These are phyloP conservation scores for Myiotriccus ornatus DNA, from an alignment of 2,797 vertebrate genomes.

Conservation along the genomic window DNA sequence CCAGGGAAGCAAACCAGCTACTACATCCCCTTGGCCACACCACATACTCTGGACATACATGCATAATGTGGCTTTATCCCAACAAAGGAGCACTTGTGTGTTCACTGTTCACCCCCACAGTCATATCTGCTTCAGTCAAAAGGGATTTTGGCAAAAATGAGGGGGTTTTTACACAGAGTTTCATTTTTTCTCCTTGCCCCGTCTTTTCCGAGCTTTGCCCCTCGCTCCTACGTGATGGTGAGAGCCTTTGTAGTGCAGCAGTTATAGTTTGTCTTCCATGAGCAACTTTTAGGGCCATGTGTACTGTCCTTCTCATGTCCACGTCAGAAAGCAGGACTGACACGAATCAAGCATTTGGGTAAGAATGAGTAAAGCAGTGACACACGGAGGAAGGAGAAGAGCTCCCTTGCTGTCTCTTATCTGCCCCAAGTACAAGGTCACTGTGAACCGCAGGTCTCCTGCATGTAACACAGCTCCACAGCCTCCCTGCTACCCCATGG, in stretches of 20 bases:
- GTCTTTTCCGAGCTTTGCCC: neutral
- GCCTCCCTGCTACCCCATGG: neutral
- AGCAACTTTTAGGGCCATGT: neutral
- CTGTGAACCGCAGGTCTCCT: neutral
- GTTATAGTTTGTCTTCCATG: neutral
- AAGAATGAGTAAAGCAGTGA: neutral
- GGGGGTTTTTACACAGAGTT: neutral
- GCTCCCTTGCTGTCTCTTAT: neutral
- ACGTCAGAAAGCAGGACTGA: neutral
- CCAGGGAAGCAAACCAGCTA: neutral
- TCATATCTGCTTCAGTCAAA: neutral
- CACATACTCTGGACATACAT: neutral
- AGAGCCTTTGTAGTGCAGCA: neutral
- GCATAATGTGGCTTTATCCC: neutral
- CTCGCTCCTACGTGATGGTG: neutral
- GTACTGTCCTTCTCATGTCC: neutral
- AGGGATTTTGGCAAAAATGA: neutral
- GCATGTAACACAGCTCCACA: neutral
- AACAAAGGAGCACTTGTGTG: conserved; percentile 39
- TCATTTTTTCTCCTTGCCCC: neutral
- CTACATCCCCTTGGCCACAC: neutral
- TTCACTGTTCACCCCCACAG: neutral
- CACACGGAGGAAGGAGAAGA: neutral
- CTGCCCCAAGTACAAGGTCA: neutral
- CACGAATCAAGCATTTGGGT: neutral